Evolutionary conservation across 2,113 vertebrate species (phyloP).

Genomic region (Alethe diademata): DNA sequence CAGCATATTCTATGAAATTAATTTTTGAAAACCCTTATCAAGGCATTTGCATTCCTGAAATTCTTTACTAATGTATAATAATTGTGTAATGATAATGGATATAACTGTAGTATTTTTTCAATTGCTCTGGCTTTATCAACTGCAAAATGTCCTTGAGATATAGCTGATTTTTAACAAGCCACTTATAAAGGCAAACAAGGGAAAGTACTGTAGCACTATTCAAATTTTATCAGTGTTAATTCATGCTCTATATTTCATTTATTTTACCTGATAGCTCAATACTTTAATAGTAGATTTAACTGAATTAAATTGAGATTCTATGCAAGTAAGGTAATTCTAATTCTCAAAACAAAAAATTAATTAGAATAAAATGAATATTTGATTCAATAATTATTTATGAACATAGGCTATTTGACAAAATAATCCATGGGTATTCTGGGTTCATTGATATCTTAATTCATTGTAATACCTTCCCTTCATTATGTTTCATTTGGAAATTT

Average conservation of each 20-base stretch:
- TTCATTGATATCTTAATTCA: not conserved
- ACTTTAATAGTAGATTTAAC: not conserved
- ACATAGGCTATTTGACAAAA: not conserved
- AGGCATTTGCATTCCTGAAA: not conserved
- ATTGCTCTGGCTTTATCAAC: not conserved
- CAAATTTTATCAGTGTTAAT: not conserved
- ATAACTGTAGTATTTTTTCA: not conserved
- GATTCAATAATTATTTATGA: not conserved
- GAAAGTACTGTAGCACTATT: not conserved
- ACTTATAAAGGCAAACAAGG: not conserved
- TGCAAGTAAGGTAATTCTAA: not conserved
- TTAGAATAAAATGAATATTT: constrained; percentile 9
- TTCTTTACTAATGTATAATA: not conserved
- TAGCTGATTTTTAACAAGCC: not conserved
- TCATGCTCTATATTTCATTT: not conserved
- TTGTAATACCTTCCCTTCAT: not conserved
- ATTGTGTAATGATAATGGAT: not conserved
- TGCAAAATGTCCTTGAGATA: not conserved
- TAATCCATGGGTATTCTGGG: not conserved
- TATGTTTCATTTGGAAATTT: not conserved
- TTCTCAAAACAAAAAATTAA: not conserved
- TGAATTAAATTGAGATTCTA: not conserved
- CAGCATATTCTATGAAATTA: not conserved
- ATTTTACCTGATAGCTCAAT: not conserved
- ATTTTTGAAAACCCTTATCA: not conserved